Evolutionary conservation across 2,113 vertebrate genomes (phyloP).

Genomic region (Gambusia affinis): DNA sequence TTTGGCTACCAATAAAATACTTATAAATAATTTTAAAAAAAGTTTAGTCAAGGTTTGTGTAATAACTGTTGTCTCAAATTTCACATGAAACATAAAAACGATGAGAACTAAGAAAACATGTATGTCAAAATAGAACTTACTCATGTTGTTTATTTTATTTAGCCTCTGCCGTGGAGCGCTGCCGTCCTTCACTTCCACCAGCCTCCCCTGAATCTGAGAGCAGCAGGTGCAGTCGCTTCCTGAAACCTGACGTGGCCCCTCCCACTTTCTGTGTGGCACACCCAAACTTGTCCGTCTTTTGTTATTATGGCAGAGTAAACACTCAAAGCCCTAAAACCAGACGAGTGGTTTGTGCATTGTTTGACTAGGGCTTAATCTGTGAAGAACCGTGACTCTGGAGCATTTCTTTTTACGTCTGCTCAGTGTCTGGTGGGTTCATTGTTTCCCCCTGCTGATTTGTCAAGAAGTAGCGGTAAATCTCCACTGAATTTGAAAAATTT

Average conservation of each 20-base stretch:
- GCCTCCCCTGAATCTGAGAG: conserved; percentile 19
- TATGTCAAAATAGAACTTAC: conserved; percentile 44
- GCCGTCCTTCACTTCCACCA: neutral
- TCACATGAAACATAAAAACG: neutral
- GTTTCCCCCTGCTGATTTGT: too few species aligned
- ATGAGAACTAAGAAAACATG: neutral
- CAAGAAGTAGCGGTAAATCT: too few species aligned
- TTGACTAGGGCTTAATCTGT: neutral
- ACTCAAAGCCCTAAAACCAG: neutral
- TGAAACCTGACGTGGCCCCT: conserved; percentile 38
- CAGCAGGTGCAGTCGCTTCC: conserved; percentile 50
- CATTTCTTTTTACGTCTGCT: neutral
- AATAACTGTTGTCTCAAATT: neutral
- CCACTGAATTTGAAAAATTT: too few species aligned
- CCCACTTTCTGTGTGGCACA: conserved; percentile 52
- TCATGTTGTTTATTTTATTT: conserved; percentile 41
- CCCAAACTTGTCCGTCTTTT: conserved; percentile 24
- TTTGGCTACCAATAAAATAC: neutral
- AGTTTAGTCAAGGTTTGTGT: neutral
- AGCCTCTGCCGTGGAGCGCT: neutral
- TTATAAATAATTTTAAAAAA: neutral
- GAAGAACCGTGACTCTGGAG: neutral
- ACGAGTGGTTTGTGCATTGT: neutral
- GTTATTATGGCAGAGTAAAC: neutral
- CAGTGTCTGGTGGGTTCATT: neutral